Percentiles rank a stretch among this genome's conserved stretches.
These are phyloP conservation scores for Dasypogon diadema DNA, from an alignment of 2,888 invertebrate species.

Conservation along the genomic window DNA sequence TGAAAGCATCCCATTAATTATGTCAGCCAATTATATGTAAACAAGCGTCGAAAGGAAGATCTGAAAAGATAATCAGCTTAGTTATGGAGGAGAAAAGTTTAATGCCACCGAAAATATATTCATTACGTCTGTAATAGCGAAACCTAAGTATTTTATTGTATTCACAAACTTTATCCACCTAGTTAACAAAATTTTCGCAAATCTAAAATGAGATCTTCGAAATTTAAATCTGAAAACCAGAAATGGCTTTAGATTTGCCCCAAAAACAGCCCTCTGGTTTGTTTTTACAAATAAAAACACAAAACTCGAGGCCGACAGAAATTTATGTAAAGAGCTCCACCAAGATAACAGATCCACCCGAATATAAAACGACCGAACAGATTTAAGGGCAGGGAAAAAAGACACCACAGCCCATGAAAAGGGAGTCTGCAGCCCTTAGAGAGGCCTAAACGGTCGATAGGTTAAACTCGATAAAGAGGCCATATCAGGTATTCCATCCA, in stretches of 20 bases:
- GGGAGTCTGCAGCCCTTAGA: background rate
- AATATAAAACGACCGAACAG: background rate
- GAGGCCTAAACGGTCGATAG: slow-evolving; percentile 20
- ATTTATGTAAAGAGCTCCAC: slow-evolving; percentile 32
- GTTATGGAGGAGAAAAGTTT: slow-evolving; percentile 12
- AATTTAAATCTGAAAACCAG: slow-evolving; percentile 24
- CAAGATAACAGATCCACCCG: background rate
- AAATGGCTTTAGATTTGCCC: slow-evolving; percentile 20
- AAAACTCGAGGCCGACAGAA: slow-evolving; percentile 1
- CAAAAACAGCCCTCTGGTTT: slow-evolving; percentile 10
- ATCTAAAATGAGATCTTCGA: slow-evolving; percentile 43
- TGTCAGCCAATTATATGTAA: slow-evolving; percentile 5
- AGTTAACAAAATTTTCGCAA: slow-evolving; percentile 35
- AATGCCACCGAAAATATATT: slow-evolving; percentile 39
- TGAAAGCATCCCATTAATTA: background rate
- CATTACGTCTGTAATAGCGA: slow-evolving; percentile 11
- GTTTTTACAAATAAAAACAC: slow-evolving; percentile 42
- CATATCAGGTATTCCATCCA: slow-evolving; percentile 47
- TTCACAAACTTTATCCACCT: slow-evolving; percentile 14
- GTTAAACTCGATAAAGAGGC: slow-evolving; percentile 43
- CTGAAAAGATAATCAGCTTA: slow-evolving; percentile 22
- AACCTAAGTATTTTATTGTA: slow-evolving; percentile 3
- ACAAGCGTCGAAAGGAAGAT: background rate
- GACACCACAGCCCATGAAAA: background rate
- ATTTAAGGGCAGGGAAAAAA: background rate